Base-by-base conservation (phyloP, 2,797 vertebrate species). In the Sebastes iracundus region DNA sequence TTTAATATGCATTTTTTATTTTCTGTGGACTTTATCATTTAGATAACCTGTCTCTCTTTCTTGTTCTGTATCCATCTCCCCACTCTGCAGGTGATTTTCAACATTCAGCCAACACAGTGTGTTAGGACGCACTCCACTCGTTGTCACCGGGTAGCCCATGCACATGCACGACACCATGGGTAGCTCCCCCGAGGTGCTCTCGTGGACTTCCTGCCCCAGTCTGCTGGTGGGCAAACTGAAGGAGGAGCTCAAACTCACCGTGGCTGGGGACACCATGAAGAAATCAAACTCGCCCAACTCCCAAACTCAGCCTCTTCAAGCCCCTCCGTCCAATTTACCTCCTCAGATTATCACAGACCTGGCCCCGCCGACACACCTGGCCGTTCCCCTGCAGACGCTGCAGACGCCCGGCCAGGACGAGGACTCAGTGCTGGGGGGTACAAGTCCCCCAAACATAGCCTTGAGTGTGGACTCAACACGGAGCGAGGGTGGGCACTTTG, bases 131-230 rank as follows among this genome's bases (percentile, higher is more conserved):
- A 4, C 33, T 79, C 81, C 64, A 7, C 81, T 77, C 84, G 23
- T 38, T 79, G 14, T 62, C 82, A 9, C 90, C 72, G 28, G 89
- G 91, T 88, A 77, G 94, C 95, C 90, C 85, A 96, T 96, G 95
- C 97, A 97, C 96, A 95, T 96, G 83, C 96, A 97, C 92, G 83
- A 96, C 97, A 97, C 96, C 88, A 99, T 99, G 98, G 97, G 98
- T 92, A 97, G 95, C 94, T 97, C 97, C 91, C 98, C 98, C 67
- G 98, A 99, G 95, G 97, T 93, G 94, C 97, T 98, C 90, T 97
- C 96, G 79, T 97, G 97, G 97, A 97, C 97, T 87, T 97, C 97
- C 92, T 97, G 98, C 83, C 97, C 97, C 38, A 96, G 87, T 81
- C 93, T 97, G n/a, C 89, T 97, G 16, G 94, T 97, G 88, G 97